Base-by-base conservation (phyloP, 2,888 invertebrate species). In the Tenthredo livida region DNA sequence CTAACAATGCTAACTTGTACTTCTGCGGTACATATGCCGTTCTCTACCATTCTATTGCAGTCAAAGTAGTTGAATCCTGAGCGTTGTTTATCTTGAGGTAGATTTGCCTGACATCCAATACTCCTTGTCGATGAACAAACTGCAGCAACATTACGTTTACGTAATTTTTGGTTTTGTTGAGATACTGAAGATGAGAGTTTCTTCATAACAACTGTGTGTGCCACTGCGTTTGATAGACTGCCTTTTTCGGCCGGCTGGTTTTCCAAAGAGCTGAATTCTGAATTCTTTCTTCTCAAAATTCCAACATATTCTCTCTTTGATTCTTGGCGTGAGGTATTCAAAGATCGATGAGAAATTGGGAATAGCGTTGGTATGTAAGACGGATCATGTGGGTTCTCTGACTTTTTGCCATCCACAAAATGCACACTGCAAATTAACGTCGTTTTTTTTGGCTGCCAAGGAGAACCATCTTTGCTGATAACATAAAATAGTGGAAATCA, bases 391-490 rank as follows among this genome's bases (percentile, higher is more conserved):
- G 85, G 58, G 82, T 82, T 67, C 15, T 87, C 85, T 4, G 84
- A 86, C 78, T 86, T 87, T 82, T 75, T 70, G 0, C 85, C 86
- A n/a, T 86, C 86, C 2, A 84, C 67, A 73, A 88, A 88, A 78
- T 88, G 88, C 12, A 65, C 72, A 58, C 85, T 84, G 73, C 86
- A 87, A 12, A 88, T 84, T 10, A 84, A 61, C 17, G 84, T 83
- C 43, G 85, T 25, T 2, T 40, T 61, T 17, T 33, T 86, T 10
- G 87, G 87, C 7, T 58, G 29, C 87, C 88, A 87, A n/a, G 88
- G 89, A 90, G 90, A 90, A 90, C 88, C 87, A 70, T 86, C 84
- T 10, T 40, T 65, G 17, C 83, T 47, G 85, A 87, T 87, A 85
- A 83, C 72, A 29, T 43, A 84, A 83, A 29, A 29, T 21, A 65